A percentile compares a stretch with the other conserved stretches of the same genome.
Evolutionary conservation across 2,888 invertebrate genomes (phyloP).

Genomic region (Poecilobothrus nobilitatus): DNA sequence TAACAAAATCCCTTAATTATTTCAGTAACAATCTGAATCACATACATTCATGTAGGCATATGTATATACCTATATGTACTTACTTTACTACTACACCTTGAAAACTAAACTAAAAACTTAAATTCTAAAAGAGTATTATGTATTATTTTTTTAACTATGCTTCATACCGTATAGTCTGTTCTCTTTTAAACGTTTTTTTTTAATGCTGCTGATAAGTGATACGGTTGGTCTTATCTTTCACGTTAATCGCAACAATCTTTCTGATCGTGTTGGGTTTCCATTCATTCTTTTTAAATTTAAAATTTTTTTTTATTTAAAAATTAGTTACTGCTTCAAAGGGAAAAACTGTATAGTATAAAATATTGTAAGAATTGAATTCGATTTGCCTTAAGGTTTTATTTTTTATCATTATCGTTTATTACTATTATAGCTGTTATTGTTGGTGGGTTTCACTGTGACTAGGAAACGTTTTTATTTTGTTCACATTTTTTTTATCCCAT

Average conservation of each 20-base stretch:
- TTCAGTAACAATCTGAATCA: no score
- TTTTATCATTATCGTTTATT: background rate
- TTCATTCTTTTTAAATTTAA: background rate
- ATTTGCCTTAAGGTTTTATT: background rate
- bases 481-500: background rate
- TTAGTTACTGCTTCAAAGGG: background rate
- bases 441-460: background rate
- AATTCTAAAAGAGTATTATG: no score
- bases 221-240: background rate
- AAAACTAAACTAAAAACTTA: no score
- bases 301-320: background rate
- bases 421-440: background rate
- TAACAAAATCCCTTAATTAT: no score
- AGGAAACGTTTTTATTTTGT: background rate
- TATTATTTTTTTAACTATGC: no score
- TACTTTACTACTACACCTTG: no score
- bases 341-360: background rate
- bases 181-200: no score
- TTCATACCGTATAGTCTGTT: no score
- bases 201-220: no score
- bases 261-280: background rate
- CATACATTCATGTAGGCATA: no score
- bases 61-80: no score
- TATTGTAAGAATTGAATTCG: background rate
- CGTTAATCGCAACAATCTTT: background rate